phyloP scores from a whole-genome alignment of 2,888 invertebrate genomes.

The Cantharis rufa region DNA sequence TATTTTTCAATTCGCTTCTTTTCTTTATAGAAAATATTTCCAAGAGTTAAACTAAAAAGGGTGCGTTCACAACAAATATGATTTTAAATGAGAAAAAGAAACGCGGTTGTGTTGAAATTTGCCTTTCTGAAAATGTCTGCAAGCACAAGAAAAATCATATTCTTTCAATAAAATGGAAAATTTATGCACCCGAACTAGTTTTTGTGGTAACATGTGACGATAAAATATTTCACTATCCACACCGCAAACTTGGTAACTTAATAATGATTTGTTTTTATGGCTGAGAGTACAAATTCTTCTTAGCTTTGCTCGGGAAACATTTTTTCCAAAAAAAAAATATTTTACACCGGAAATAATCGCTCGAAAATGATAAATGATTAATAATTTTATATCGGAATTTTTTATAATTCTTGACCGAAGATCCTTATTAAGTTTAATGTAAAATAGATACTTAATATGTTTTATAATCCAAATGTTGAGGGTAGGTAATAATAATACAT shows the following conservation, averaged over 20 bases:
- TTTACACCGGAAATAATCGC: background rate
- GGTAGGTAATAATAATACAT: background rate
- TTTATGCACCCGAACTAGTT: constrained; percentile 22
- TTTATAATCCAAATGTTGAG: background rate
- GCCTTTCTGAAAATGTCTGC: constrained; percentile 1
- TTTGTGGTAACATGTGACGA: constrained; percentile 24
- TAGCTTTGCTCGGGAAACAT: background rate
- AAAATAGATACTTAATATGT: background rate
- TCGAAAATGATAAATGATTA: no score
- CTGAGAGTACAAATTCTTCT: background rate
- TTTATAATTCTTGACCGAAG: background rate
- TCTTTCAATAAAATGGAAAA: constrained; percentile 22
- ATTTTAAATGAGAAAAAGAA: constrained; percentile 12
- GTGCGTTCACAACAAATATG: constrained; percentile 9
- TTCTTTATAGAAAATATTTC: constrained; percentile 12
- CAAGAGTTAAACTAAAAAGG: constrained; percentile 1
- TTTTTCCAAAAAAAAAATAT: background rate
- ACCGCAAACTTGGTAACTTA: constrained; percentile 18
- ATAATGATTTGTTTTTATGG: background rate
- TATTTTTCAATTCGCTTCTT: constrained; percentile 27
- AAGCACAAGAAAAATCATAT: constrained; percentile 12
- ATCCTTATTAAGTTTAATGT: background rate
- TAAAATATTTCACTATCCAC: constrained; percentile 22
- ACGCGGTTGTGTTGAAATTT: background rate
- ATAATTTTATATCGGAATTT: background rate